These are phyloP conservation scores for fruit fly (Drosophila melanogaster) DNA, from an alignment of 1,140 invertebrate genomes.

Conservation along the genomic window Release_6_plus_ISO1_MT NT_037436.4:7075501-7076000, in stretches of 20 bases:
- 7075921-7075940: slow-evolving; percentile 40
- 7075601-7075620: slow-evolving; percentile 25
- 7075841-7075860: background rate
- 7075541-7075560: slow-evolving; percentile 42
- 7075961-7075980: slow-evolving; percentile 24
- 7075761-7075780: background rate
- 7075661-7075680: slow-evolving; percentile 17
- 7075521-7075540: slow-evolving; percentile 72
- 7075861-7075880: background rate
- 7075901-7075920: slow-evolving; percentile 23
- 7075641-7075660: slow-evolving; percentile 37
- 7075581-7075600: background rate
- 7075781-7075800: slow-evolving; percentile 2
- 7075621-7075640: slow-evolving; percentile 46
- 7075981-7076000: slow-evolving; percentile 36
- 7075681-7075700: slow-evolving; percentile 41
- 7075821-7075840: background rate
- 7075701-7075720: background rate
- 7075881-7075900: slow-evolving; percentile 1
- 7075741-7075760: slow-evolving; percentile 9
- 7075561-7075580: too few species aligned
- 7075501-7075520: slow-evolving; percentile 62
- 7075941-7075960: slow-evolving; percentile 16
- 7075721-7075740: slow-evolving; percentile 2
- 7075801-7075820: background rate